Evolutionary conservation across 2,888 invertebrate species (phyloP).

Genomic region (Cremastobaeus sp.): DNA sequence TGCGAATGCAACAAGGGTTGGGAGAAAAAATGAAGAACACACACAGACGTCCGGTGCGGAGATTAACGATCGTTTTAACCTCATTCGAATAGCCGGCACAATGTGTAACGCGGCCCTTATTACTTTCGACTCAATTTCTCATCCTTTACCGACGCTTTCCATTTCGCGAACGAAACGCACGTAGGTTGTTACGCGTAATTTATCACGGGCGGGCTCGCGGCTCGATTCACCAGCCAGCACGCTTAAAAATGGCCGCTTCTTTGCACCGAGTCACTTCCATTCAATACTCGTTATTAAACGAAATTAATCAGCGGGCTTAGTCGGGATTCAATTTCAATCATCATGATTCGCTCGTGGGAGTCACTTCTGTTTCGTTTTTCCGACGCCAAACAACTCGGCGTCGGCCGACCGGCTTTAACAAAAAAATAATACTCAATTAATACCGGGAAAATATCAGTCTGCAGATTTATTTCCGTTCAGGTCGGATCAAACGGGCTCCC

Average conservation of each 20-base stretch:
- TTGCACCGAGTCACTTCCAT: conserved; percentile 11
- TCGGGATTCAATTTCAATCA: conserved; percentile 36
- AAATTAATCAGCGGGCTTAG: conserved; percentile 35
- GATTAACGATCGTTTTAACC: conserved; percentile 45
- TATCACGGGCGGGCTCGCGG: conserved; percentile 38
- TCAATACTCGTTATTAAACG: conserved; percentile 37
- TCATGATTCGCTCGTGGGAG: conserved; percentile 14
- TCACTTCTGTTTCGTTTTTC: conserved; percentile 7
- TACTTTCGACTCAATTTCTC: conserved; percentile 50
- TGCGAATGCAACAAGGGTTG: too few species aligned
- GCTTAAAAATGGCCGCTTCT: conserved; percentile 29
- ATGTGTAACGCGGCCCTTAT: conserved; percentile 44
- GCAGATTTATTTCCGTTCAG: too few species aligned
- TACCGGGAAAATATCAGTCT: too few species aligned
- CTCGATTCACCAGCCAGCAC: conserved; percentile 15
- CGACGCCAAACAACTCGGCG: not conserved
- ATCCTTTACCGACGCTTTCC: conserved; percentile 46
- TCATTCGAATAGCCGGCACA: conserved; percentile 33
- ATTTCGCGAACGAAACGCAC: conserved; percentile 47
- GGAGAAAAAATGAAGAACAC: conserved; percentile 21
- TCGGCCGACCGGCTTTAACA: too few species aligned
- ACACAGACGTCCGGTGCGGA: conserved; percentile 23
- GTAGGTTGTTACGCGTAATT: conserved; percentile 51
- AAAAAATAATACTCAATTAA: too few species aligned
- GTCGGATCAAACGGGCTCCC: too few species aligned